Conservation (phyloP, 2,797 vertebrate species). For the Urosaurus nigricauda region DNA sequence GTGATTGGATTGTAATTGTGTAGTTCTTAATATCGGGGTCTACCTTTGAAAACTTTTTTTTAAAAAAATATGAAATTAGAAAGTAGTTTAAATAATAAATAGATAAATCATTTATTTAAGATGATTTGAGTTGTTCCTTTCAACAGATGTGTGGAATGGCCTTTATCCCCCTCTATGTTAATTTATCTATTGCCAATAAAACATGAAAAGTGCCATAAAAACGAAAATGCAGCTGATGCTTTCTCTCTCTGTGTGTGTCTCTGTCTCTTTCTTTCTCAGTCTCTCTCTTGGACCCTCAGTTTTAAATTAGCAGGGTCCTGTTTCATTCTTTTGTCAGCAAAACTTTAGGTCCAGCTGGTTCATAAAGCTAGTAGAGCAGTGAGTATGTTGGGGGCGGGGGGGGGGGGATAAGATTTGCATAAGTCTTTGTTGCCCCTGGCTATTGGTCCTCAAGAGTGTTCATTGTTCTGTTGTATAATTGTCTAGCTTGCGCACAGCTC, state of each 20-base stretch:
- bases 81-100: background rate
- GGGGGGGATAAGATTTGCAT: conserved; percentile 27
- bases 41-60: background rate
- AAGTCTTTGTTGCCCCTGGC: conserved; percentile 9
- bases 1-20: background rate
- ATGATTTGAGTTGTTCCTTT: background rate
- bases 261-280: conserved; percentile 1
- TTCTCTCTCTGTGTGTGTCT: background rate
- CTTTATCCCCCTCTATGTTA: conserved; percentile 15
- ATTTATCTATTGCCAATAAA: conserved; percentile 12
- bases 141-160: background rate
- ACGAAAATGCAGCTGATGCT: conserved; percentile 47
- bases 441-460: conserved; percentile 44
- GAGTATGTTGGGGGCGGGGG: conserved; percentile 19
- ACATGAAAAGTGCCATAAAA: conserved; percentile 43
- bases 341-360: conserved; percentile 45
- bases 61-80: background rate
- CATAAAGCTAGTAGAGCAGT: conserved; percentile 30
- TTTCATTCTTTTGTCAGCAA: conserved; percentile 34
- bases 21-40: background rate
- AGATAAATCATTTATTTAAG: background rate
- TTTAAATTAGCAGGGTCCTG: conserved; percentile 47
- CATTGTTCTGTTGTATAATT: conserved; percentile 45
- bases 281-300: conserved; percentile 43
- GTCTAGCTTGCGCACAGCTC: conserved; percentile 33